phyloP scores from a whole-genome alignment of 2,888 invertebrate genomes.

The Apamea monoglypha region DNA sequence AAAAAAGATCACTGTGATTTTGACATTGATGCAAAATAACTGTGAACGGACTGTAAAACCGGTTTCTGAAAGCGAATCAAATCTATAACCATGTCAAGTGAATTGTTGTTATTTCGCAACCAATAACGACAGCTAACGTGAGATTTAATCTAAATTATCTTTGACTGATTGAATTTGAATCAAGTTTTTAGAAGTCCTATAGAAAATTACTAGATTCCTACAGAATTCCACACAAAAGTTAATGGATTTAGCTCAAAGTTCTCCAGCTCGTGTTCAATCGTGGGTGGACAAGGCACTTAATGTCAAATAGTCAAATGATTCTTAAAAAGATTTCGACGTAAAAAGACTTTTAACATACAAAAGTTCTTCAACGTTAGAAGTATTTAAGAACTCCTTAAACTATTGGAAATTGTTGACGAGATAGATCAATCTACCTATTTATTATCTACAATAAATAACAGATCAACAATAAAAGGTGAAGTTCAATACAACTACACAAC shows the following conservation, averaged over 20 bases:
- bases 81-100: background rate
- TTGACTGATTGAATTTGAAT: background rate
- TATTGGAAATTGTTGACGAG: constrained; percentile 16
- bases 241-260: background rate
- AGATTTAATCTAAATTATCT: background rate
- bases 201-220: background rate
- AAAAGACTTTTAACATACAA: background rate
- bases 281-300: background rate
- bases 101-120: background rate
- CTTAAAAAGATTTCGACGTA: constrained; percentile 1
- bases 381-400: background rate
- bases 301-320: background rate
- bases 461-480: constrained; percentile 29
- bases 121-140: background rate
- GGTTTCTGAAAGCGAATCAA: background rate
- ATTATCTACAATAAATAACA: constrained; percentile 53
- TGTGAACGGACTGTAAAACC: background rate
- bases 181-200: background rate
- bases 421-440: constrained; percentile 43
- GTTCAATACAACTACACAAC: constrained; percentile 42
- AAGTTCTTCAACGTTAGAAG: background rate
- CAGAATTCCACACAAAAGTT: background rate
- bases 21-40: too few species aligned
- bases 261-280: background rate
- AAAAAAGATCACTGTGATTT: too few species aligned